A percentile compares a stretch with the other conserved stretches of the same genome.
Evolutionary conservation across 2,797 vertebrate species (phyloP).

Genomic region (Arnoldichthys spilopterus): DNA sequence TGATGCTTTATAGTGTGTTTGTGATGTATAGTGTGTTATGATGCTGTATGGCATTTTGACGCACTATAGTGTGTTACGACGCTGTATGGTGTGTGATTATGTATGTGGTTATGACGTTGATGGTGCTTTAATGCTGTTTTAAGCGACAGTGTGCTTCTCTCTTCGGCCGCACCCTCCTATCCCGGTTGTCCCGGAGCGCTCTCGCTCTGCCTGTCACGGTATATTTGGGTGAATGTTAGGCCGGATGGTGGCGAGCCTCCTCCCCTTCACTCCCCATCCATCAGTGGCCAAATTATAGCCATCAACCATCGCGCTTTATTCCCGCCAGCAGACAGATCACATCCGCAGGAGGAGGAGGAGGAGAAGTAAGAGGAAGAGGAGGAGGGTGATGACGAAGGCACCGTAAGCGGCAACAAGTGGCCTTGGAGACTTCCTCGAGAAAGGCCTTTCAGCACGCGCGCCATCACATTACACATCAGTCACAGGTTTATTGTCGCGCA

Average conservation of each 20-base stretch:
- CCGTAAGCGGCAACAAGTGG: not conserved
- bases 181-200: constrained; percentile 58
- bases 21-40: too few species aligned
- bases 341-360: constrained; percentile 38
- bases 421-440: too few species aligned
- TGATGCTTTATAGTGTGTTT: too few species aligned
- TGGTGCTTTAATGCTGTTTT: too few species aligned
- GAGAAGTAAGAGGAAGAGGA: constrained; percentile 30
- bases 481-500: not conserved
- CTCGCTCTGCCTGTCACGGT: constrained; percentile 67
- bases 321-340: constrained; percentile 58
- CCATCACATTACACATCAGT: constrained; percentile 5
- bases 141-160: not conserved
- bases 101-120: too few species aligned
- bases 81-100: too few species aligned
- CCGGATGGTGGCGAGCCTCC: constrained; percentile 66
- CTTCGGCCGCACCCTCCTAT: not conserved
- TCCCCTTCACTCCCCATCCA: constrained; percentile 68
- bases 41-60: too few species aligned
- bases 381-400: constrained; percentile 1
- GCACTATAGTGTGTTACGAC: too few species aligned
- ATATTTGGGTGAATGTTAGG: constrained; percentile 75
- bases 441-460: constrained; percentile 49
- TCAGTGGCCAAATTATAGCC: constrained; percentile 74
- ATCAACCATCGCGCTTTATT: constrained; percentile 50